phyloP scores from a whole-genome alignment of 2,888 invertebrate species.

The Parascotia fuliginaria region DNA sequence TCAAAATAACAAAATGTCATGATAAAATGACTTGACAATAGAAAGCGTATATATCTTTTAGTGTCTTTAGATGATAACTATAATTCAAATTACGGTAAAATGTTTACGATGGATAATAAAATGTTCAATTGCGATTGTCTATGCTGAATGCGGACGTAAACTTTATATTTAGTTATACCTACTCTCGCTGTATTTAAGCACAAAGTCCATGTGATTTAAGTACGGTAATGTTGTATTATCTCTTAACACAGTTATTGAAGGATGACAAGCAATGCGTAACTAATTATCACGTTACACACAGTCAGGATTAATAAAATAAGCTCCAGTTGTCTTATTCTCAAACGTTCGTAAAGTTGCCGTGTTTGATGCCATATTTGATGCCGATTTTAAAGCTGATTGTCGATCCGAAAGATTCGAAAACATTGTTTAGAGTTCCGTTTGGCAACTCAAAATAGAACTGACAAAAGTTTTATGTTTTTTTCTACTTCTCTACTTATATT shows the following conservation, averaged over 20 bases:
- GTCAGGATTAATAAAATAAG: too few species aligned
- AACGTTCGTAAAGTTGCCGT: too few species aligned
- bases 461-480: too few species aligned
- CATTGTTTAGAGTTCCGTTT: too few species aligned
- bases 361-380: too few species aligned
- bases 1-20: conserved; percentile 5
- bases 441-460: too few species aligned
- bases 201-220: too few species aligned
- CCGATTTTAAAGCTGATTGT: too few species aligned
- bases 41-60: conserved; percentile 35
- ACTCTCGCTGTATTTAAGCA: conserved; percentile 6
- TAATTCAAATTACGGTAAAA: conserved; percentile 28
- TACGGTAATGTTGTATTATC: conserved; percentile 1
- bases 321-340: too few species aligned
- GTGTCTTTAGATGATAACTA: conserved; percentile 22
- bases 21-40: conserved; percentile 13
- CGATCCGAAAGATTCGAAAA: too few species aligned
- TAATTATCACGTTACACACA: background rate
- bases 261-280: background rate
- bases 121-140: conserved; percentile 30
- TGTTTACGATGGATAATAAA: conserved; percentile 43
- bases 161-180: conserved; percentile 10
- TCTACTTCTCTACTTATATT: too few species aligned
- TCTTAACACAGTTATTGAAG: background rate
- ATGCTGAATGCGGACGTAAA: conserved; percentile 14